phyloP scores from a whole-genome alignment of 1,140 invertebrate species.

The Drosophila tristis region DNA sequence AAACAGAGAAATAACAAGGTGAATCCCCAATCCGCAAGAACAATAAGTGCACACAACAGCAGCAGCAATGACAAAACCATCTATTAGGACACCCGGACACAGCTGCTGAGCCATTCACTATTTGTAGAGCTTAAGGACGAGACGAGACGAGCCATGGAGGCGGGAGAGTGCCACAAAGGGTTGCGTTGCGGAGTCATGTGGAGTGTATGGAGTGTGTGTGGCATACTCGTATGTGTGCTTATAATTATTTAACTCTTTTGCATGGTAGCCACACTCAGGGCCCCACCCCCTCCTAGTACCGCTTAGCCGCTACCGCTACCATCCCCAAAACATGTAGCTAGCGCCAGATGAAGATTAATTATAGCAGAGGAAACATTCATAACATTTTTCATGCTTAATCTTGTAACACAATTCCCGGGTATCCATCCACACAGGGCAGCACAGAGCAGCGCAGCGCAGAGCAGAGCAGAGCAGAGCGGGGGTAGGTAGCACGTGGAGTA shows the following conservation, averaged over 20 bases:
- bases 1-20: conserved; percentile 23
- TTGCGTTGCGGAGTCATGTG: conserved; percentile 2
- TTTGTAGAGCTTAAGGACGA: conserved; percentile 70
- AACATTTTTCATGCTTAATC: conserved; percentile 81
- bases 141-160: conserved; percentile 5
- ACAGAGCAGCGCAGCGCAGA: background rate
- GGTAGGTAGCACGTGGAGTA: conserved; percentile 50
- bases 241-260: conserved; percentile 80
- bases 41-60: no score
- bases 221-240: conserved; percentile 53
- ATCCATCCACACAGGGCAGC: background rate
- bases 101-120: conserved; percentile 61
- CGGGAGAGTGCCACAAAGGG: conserved; percentile 4
- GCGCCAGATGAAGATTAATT: conserved; percentile 77
- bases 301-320: no score
- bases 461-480: background rate
- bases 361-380: conserved; percentile 64
- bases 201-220: conserved; percentile 11
- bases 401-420: conserved; percentile 58
- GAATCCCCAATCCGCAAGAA: conserved; percentile 15
- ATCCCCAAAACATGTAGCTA: conserved; percentile 12
- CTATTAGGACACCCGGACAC: conserved; percentile 36
- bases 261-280: conserved; percentile 25
- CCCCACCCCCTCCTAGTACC: background rate
- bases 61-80: conserved; percentile 1